A percentile compares a stretch with the other conserved stretches of the same genome.
phyloP scores from a whole-genome alignment of 2,113 vertebrate species.

The Capreolus pygargus region DNA sequence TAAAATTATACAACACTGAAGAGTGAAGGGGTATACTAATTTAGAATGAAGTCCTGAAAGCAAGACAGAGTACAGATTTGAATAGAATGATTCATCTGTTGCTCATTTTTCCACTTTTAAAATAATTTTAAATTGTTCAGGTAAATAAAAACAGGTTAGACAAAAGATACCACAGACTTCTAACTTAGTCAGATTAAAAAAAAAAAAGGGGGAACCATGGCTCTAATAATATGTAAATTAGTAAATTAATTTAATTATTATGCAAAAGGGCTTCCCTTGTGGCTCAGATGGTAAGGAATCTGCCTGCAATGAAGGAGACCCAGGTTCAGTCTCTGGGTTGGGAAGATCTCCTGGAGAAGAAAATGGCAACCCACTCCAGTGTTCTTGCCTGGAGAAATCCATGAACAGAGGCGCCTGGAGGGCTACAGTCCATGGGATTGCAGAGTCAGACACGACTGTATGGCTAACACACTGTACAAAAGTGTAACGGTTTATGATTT shows the following conservation, averaged over 20 bases:
- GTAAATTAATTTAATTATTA: background rate
- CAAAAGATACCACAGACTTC: background rate
- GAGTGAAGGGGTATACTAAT: background rate
- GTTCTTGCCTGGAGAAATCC: background rate
- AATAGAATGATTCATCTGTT: background rate
- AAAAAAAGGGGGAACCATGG: background rate
- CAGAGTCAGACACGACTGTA: background rate
- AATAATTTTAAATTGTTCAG: background rate
- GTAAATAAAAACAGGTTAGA: background rate
- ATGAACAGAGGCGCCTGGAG: background rate
- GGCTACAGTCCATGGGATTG: background rate
- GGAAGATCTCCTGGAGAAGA: background rate
- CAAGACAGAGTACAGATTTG: background rate
- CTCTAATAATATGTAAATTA: background rate
- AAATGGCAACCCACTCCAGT: background rate
- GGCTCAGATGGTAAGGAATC: background rate
- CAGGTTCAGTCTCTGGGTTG: background rate
- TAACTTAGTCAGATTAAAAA: background rate
- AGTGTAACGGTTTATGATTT: background rate
- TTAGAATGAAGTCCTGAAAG: background rate
- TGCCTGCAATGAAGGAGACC: background rate
- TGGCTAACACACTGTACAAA: background rate
- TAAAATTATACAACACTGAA: background rate
- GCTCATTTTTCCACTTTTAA: background rate
- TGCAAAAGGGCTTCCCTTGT: background rate